Evolutionary conservation across 2,888 invertebrate species (phyloP), one percentile per base, ranked within the genome.

Genomic region (Drosophila pseudotalamancana): DNA sequence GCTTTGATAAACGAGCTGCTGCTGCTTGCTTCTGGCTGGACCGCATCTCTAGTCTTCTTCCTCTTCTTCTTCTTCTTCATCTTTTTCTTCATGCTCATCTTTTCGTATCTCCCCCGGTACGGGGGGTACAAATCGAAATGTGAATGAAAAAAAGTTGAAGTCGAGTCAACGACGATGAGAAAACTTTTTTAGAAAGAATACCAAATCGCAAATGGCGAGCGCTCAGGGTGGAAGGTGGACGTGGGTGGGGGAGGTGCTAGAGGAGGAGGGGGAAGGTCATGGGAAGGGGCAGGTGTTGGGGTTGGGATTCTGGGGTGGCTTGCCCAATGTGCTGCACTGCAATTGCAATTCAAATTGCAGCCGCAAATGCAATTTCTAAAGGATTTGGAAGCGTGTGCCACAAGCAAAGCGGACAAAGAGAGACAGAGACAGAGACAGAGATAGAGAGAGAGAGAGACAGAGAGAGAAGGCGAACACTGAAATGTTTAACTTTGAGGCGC

Each of bases 291-390:
- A 5, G 25, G 11, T 1, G 2, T 9, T 3, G 2, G 3, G 1
- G 14, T 0, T 1, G 0, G 16, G 1, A 23, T 0, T 21, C 31
- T 6, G 43, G 8, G 11, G 19, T 4, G 14, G n/a, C n/a, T 12
- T 6, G 19, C 16, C 35, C 45, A 35, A 35, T 61, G 61, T 57
- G 29, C 23, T 55, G 76, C 72, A 83, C 23, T 55, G 76, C 72
- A 83, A 84, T 72, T 79, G 78, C 80, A 80, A 85, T 81, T 87
- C 81, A 81, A 85, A 85, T 85, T 85, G 79, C 71, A 65, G 60
- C 75, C 83, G 42, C 81, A 86, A 82, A 81, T 87, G 81, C 88
- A 81, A 87, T 87, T 81, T 87, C 81, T 67, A 85, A 75, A 74
- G 83, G 76, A 81, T 85, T 87, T 78, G 72, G 59, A 39, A 4